Evolutionary conservation across 2,797 vertebrate genomes (phyloP), one percentile per base, ranked within the genome.

Genomic region (Varecia variegata): DNA sequence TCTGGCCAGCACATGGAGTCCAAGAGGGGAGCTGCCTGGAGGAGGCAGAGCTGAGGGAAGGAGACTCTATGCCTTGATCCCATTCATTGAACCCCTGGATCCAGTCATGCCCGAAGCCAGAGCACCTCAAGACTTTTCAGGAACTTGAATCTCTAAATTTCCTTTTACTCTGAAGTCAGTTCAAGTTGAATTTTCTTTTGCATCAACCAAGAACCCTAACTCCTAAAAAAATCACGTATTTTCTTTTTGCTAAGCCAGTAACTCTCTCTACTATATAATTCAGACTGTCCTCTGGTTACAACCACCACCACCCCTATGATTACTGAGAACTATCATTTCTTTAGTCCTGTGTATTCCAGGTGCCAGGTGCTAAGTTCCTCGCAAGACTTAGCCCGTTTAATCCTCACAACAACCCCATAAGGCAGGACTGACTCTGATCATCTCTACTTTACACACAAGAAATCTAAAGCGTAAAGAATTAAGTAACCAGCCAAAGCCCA

Each of bases 171-270:
- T 11, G 4, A 30, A 84, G 85, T 81, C 67, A 56, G 43, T 58
- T 93, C 77, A 67, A 47, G 14, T 10, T 52, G 84, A 80, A 32
- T 73, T 67, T 94, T 79, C 71, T 90, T 56, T 70, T 50, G 60
- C 21, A 60, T 60, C 62, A 6, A 40, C 65, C 20, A 56, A 50
- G 90, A 89, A 79, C 45, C 47, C 40, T 89, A 93, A 68, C 43
- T 71, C 79, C 77, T 67, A 21, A 58, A 54, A 43, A 50, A 12
- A 77, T 15, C 6, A 52, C 32, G 17, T 32, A 62, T 62, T 62
- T 32, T 32, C 43, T 52, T 71, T 65, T n/a, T 2, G 32, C 73
- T 91, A 56, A 92, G 35, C 58, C 35, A 25, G 13, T 5, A 17
- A 32, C 15, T 45, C 9, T 9, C 50, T 58, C 27, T 14, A 6